Evolutionary conservation across 2,888 invertebrate species (phyloP), one percentile per base, ranked within the genome.

Genomic region (Callyntrura sp.): DNA sequence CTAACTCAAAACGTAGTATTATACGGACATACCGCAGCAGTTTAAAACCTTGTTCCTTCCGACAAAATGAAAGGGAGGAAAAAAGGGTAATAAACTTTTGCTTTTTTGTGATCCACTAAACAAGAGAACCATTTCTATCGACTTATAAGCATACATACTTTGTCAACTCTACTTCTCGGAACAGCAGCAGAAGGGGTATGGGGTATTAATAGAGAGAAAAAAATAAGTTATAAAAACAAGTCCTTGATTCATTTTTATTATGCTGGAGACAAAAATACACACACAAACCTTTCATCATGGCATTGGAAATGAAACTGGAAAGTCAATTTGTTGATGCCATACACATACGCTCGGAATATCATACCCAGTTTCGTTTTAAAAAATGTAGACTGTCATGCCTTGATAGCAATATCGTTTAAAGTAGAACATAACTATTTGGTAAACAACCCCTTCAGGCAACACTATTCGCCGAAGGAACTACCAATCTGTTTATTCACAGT

Each of bases 381-480:
- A 23, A 48, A 48, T 23, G 14, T 14, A 25, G 17, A 45, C 48
- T 73, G 73, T 73, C 48, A 73, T 73, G 51, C 48, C 11, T 73
- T 48, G 73, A 51, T 51, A 48, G 70, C 25, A 82, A 86, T 76
- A 82, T 88, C 51, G 83, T 88, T 88, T 82, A 45, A 57, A 68
- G 28, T 65, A 68, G 73, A 88, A 87, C 87, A 87, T 82, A 70
- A 43, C 60, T 55, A 70, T 81, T 87, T 87, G 65, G 35, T 11
- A 45, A 76, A 88, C 88, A 88, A 83, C 88, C 88, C 88, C 88
- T 76, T 87, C 70, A 73, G 76, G 85, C 84, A 45, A 78, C 79
- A 68, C 68, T 28, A 3, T 65, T 57, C 1, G 17, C 17, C 8
- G 2, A 8, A 8, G 2, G 3, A 55, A 9, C 2, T 68, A 25